Base-by-base conservation (phyloP, 92 coral and sea anemone genomes). In the Siderastrea radians region DNA sequence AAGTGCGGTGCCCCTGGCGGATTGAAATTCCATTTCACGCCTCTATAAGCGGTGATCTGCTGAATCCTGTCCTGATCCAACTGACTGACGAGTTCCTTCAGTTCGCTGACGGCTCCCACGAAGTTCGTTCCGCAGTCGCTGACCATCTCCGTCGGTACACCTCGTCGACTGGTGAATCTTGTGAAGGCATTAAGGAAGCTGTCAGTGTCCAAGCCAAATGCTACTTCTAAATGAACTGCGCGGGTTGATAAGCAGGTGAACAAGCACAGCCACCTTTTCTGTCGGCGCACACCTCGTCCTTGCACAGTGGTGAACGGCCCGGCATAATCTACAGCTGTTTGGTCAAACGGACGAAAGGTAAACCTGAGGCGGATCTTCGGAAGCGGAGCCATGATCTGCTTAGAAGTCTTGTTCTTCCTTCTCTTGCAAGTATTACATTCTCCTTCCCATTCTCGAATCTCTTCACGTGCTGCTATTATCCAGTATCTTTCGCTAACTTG, bases 211-310 rank as follows among this genome's bases (percentile, higher is more conserved):
- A 91, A 83, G 52, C 92, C 93, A 84, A 87, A 94, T 46, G 95
- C 93, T 49, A 80, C 71, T 80, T 94, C 97, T 63, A 92, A 89
- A 74, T 92, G 97, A 19, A 94, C 91, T 8, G 93, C 93, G 47
- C 92, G 88, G 26, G 92, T 89, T 44, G 92, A 63, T 19, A 89
- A 72, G 47, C 95, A 92, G 14, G 95, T 91, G 70, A 94, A 94
- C 60, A 91, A 52, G 80, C 96, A 93, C 72, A 93, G 76, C 88
- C 92, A 91, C 62, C 92, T 83, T 75, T 93, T 93, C 50, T 75
- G 91, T 17, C 91, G 81, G 55, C 69, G 74, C 58, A 61, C 79
- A 17, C 92, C 89, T 47, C 88, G 86, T 65, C 96, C 94, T 74
- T 93, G 94, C 11, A 90, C 87, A 6, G 94, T 93, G 77, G 78